Percentiles rank a stretch among this genome's conserved stretches.
Evolutionary conservation across 1,140 invertebrate species (phyloP).

Genomic region (Calliopsis andreniformis): DNA sequence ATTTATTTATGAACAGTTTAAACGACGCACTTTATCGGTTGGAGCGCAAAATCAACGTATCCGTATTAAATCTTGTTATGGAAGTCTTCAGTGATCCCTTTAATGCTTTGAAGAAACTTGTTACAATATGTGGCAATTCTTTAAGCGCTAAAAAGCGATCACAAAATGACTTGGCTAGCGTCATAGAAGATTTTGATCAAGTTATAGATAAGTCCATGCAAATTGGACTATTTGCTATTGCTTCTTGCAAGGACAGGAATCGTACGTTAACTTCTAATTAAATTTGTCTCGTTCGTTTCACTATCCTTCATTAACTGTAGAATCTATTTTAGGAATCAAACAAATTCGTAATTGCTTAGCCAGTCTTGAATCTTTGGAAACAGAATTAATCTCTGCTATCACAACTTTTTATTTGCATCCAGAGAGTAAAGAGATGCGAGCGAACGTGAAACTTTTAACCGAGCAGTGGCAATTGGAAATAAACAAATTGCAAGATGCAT

Average conservation of each 20-base stretch:
- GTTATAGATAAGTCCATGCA: constrained; percentile 85
- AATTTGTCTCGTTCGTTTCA: constrained; percentile 12
- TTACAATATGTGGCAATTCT: constrained; percentile 76
- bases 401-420: constrained; percentile 79
- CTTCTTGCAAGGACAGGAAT: constrained; percentile 84
- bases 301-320: background rate
- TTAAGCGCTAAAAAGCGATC: constrained; percentile 70
- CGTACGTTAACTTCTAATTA: constrained; percentile 74
- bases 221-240: constrained; percentile 86
- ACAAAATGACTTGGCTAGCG: constrained; percentile 71
- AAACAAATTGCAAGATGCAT: constrained; percentile 81
- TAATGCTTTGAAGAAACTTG: constrained; percentile 72
- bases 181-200: constrained; percentile 84
- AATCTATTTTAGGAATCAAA: constrained; percentile 80
- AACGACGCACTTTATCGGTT: constrained; percentile 77
- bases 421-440: constrained; percentile 74
- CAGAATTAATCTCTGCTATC: constrained; percentile 84
- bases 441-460: constrained; percentile 80
- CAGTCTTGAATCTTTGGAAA: constrained; percentile 85
- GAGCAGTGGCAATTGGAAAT: constrained; percentile 84
- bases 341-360: constrained; percentile 84
- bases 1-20: constrained; percentile 76
- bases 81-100: constrained; percentile 78
- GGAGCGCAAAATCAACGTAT: constrained; percentile 78
- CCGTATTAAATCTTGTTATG: constrained; percentile 77